phyloP scores from a whole-genome alignment of 2,797 vertebrate genomes.

The Phyllotis vaccarum region DNA sequence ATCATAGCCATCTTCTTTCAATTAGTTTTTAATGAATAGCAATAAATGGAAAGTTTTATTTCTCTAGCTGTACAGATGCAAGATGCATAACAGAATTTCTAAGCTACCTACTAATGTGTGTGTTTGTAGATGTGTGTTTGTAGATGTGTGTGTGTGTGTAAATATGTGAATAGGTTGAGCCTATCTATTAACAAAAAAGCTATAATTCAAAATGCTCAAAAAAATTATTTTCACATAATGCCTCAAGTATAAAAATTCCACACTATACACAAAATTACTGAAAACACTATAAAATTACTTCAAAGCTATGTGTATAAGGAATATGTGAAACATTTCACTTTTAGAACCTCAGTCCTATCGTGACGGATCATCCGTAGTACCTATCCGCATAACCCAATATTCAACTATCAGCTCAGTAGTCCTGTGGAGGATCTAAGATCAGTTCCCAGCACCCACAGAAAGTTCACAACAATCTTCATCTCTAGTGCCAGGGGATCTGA shows the following conservation, averaged over 20 bases:
- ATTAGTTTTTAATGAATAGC: conserved; percentile 40
- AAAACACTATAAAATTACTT: background rate
- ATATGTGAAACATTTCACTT: background rate
- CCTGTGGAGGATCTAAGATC: too few relatives aligned
- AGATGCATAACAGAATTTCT: background rate
- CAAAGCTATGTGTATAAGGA: background rate
- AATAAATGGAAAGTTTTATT: conserved; percentile 12
- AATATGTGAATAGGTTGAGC: background rate
- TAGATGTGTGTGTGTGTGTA: background rate
- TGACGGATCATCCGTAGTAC: background rate
- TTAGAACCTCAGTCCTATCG: background rate
- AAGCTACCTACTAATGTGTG: background rate
- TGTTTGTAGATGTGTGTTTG: background rate
- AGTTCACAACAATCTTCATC: background rate
- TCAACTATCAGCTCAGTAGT: background rate
- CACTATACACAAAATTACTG: background rate
- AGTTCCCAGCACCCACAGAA: background rate
- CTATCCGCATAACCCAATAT: background rate
- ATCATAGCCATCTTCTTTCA: background rate
- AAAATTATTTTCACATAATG: background rate
- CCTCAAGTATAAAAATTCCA: background rate
- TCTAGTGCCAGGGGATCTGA: background rate
- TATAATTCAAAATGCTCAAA: background rate
- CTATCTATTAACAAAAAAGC: background rate
- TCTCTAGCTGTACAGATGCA: conserved; percentile 35